Evolutionary conservation across 2,888 invertebrate species (phyloP).

Genomic region (Aphrophora alni): DNA sequence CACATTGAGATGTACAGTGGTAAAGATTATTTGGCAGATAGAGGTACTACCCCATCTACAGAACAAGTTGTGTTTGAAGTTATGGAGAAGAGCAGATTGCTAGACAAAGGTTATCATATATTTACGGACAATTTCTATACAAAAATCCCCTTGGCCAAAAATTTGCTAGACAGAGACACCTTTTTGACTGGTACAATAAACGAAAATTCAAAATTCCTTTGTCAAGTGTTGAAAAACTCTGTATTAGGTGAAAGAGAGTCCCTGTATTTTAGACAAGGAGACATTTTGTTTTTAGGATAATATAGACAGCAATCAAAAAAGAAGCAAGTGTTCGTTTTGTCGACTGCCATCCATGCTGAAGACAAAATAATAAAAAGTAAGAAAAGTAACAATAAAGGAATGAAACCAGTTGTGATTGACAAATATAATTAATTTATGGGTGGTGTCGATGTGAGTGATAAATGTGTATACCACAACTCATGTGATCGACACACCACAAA

Average conservation of each 20-base stretch:
- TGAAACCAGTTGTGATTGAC: constrained; percentile 12
- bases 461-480: constrained; percentile 15
- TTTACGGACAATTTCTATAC: constrained; percentile 28
- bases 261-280: no score
- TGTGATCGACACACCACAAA: not conserved
- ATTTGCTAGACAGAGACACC: not conserved
- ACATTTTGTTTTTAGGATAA: not conserved
- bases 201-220: constrained; percentile 18
- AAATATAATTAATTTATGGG: no score
- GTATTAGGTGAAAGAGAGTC: not conserved
- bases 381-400: not conserved
- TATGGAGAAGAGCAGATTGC: constrained; percentile 18
- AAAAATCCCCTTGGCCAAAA: no score
- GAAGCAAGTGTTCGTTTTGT: no score
- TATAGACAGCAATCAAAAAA: constrained; percentile 7
- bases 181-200: constrained; percentile 25
- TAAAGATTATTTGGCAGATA: constrained; percentile 3
- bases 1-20: constrained; percentile 25
- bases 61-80: not conserved
- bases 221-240: constrained; percentile 2
- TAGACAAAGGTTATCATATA: constrained; percentile 19
- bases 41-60: not conserved
- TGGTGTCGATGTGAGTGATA: no score
- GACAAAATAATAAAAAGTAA: not conserved
- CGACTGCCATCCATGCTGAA: no score